phyloP scores from a whole-genome alignment of 1,140 invertebrate genomes.

The Neodiprion pinetum region DNA sequence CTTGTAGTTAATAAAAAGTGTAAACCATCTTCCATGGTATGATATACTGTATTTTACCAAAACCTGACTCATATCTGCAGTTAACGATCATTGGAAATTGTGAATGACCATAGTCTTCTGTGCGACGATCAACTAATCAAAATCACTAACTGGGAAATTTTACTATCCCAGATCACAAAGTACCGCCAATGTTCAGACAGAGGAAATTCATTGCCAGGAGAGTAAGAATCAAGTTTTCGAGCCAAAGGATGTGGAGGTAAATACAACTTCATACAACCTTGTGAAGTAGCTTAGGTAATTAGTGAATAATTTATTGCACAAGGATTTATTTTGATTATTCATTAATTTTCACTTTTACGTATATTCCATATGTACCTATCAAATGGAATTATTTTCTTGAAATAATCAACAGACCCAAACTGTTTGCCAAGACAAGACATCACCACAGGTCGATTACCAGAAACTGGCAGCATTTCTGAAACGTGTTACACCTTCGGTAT shows the following conservation, averaged over 20 bases:
- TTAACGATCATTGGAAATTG: slow-evolving; percentile 15
- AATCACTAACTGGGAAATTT: not conserved
- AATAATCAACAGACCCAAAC: slow-evolving; percentile 52
- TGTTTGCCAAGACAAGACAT: slow-evolving; percentile 32
- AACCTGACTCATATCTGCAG: not conserved
- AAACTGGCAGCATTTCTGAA: slow-evolving; percentile 55
- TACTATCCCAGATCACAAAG: slow-evolving; percentile 23
- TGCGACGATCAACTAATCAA: not conserved
- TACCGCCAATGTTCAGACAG: slow-evolving; percentile 47
- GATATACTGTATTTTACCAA: not conserved
- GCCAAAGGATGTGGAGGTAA: slow-evolving; percentile 46
- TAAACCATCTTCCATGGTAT: not conserved
- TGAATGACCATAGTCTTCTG: slow-evolving; percentile 8
- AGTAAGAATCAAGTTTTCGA: slow-evolving; percentile 43
- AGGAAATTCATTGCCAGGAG: slow-evolving; percentile 39
- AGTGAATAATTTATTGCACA: slow-evolving; percentile 11
- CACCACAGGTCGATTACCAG: slow-evolving; percentile 46
- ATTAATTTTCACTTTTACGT: not conserved
- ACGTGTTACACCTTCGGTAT: slow-evolving; percentile 51
- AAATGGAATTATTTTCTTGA: slow-evolving; percentile 2
- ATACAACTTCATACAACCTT: slow-evolving; percentile 13
- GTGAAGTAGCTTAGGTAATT: slow-evolving; percentile 9
- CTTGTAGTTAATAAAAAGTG: not conserved
- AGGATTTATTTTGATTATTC: slow-evolving; percentile 9
- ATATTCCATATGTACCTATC: not conserved